phyloP scores from a whole-genome alignment of 2,797 vertebrate genomes.

The Diglossa cyanea region DNA sequence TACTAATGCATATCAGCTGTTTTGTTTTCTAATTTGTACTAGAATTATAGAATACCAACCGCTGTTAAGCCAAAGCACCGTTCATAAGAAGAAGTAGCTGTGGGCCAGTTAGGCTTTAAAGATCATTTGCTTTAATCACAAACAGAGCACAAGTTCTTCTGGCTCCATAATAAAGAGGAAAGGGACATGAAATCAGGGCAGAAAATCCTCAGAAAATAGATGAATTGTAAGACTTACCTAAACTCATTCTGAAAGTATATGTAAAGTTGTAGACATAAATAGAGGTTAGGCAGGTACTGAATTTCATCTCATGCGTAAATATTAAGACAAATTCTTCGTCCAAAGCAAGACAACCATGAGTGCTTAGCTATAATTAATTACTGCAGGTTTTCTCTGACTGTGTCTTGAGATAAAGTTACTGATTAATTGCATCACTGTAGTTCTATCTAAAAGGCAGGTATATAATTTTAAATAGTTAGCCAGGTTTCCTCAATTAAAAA shows the following conservation, averaged over 20 bases:
- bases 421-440: background rate
- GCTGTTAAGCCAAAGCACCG: background rate
- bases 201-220: background rate
- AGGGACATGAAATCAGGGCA: background rate
- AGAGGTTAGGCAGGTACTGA: background rate
- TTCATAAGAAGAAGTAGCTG: background rate
- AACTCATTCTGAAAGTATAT: background rate
- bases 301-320: background rate
- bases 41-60: background rate
- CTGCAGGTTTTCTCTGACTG: background rate
- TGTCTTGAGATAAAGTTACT: background rate
- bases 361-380: background rate
- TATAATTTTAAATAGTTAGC: background rate
- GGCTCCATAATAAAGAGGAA: background rate
- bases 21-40: background rate
- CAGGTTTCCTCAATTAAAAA: background rate
- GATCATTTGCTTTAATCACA: background rate
- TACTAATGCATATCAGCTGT: background rate
- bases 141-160: background rate
- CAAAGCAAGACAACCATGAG: background rate
- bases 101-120: background rate
- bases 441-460: background rate
- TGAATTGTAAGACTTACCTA: rapidly evolving
- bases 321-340: background rate
- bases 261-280: background rate